These are phyloP conservation scores for Lagorchestes hirsutus DNA, from an alignment of 2,797 vertebrate species.

Conservation along the genomic window DNA sequence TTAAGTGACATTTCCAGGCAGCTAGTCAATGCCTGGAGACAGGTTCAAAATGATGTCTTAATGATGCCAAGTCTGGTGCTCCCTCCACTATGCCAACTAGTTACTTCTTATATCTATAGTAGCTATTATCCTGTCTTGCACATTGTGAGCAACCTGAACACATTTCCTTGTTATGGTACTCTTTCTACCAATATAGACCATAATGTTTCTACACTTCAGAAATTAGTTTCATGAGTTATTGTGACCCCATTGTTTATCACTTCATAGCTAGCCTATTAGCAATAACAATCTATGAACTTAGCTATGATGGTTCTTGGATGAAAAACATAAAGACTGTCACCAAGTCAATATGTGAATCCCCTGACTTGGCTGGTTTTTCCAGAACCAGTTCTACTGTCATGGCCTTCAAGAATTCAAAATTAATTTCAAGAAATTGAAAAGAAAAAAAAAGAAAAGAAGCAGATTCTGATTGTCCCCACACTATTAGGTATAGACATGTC, in stretches of 20 bases:
- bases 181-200: not conserved
- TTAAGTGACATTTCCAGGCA: not conserved
- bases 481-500: not conserved
- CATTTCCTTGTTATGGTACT: not conserved
- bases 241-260: not conserved
- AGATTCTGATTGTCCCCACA: not conserved
- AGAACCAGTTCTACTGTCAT: not conserved
- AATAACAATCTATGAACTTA: not conserved
- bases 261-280: not conserved
- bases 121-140: not conserved
- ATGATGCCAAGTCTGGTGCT: not conserved
- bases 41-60: not conserved
- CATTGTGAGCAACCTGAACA: not conserved
- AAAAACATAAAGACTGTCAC: not conserved
- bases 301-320: not conserved
- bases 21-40: not conserved
- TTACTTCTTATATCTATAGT: not conserved
- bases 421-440: not conserved
- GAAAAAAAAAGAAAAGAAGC: not conserved
- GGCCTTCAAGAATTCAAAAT: not conserved
- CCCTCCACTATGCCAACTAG: not conserved
- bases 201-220: not conserved
- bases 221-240: not conserved
- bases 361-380: not conserved
- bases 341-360: not conserved